Evolutionary conservation across 2,888 invertebrate genomes (phyloP).

Genomic region (Charanyca ferruginea): DNA sequence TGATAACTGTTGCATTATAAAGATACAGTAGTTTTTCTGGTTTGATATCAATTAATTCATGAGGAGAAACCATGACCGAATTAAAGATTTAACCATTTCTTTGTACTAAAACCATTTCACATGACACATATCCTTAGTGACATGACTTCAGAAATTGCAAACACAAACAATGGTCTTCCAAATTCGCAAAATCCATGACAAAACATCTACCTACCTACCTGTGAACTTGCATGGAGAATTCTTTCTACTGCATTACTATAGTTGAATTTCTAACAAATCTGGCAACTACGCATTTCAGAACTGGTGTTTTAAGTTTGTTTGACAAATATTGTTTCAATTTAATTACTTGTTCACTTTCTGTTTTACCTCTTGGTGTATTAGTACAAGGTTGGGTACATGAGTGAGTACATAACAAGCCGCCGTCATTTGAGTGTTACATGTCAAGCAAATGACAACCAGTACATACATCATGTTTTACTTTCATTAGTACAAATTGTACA

Average conservation of each 20-base stretch:
- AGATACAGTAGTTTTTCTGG: too few relatives aligned
- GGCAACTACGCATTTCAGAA: conserved; percentile 22
- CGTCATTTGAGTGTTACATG: conserved; percentile 31
- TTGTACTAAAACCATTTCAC: not conserved
- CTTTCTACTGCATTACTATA: not conserved
- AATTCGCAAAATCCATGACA: not conserved
- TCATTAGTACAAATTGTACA: conserved; percentile 41
- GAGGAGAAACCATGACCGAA: not conserved
- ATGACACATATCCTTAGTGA: not conserved
- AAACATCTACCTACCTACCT: not conserved
- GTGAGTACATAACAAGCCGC: conserved; percentile 20
- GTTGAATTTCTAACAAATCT: conserved; percentile 5
- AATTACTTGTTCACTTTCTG: conserved; percentile 58
- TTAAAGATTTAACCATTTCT: too few relatives aligned
- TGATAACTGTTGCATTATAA: too few relatives aligned
- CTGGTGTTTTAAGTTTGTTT: conserved; percentile 45
- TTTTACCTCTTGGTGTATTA: conserved; percentile 36
- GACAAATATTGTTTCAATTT: conserved; percentile 59
- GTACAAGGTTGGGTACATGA: conserved; percentile 19
- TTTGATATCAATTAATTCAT: too few relatives aligned
- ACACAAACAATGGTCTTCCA: too few relatives aligned
- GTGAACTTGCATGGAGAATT: not conserved
- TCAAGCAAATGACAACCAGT: conserved; percentile 38
- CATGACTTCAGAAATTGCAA: not conserved
- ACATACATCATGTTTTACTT: conserved; percentile 30